Percentiles rank a stretch among this genome's conserved stretches.
Evolutionary conservation across 2,888 invertebrate species (phyloP).

Genomic region (Pelosia muscerda): DNA sequence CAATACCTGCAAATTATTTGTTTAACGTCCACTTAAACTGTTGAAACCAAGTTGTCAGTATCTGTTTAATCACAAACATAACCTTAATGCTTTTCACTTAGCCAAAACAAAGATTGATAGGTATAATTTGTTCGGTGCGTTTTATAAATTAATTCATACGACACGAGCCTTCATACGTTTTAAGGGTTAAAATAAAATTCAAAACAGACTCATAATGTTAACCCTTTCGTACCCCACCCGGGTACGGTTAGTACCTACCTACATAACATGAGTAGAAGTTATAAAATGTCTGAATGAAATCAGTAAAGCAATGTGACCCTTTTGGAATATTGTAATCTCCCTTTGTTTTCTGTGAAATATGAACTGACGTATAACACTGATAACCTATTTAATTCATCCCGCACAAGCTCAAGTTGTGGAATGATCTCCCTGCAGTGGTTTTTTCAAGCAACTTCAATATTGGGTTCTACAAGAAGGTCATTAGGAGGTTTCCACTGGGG

Average conservation of each 20-base stretch:
- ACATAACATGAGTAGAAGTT: slow-evolving; percentile 62
- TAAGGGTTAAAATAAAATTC: slow-evolving; percentile 73
- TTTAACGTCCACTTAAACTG: slow-evolving; percentile 35
- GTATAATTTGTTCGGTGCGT: slow-evolving; percentile 58
- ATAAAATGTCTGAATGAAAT: slow-evolving; percentile 54
- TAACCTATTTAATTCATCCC: too few species aligned
- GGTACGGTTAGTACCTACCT: slow-evolving; percentile 54
- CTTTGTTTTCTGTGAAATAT: neutral
- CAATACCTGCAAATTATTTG: slow-evolving; percentile 31
- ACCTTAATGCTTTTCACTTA: slow-evolving; percentile 48
- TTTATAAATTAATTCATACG: slow-evolving; percentile 64
- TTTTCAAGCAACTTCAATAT: too few species aligned
- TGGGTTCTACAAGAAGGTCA: too few species aligned
- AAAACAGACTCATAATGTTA: slow-evolving; percentile 75
- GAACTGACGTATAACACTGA: too few species aligned
- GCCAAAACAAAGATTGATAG: slow-evolving; percentile 67
- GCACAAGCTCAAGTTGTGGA: too few species aligned
- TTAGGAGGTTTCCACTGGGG: too few species aligned
- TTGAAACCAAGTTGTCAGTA: slow-evolving; percentile 40
- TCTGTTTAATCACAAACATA: slow-evolving; percentile 45
- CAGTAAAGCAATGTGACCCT: slow-evolving; percentile 41
- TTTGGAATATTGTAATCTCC: neutral
- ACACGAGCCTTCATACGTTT: slow-evolving; percentile 61
- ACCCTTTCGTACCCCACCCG: slow-evolving; percentile 71
- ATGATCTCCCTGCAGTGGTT: too few species aligned